These are phyloP conservation scores for Leptopilina boulardi DNA, from an alignment of 1,140 invertebrate species.

Conservation along the genomic window DNA sequence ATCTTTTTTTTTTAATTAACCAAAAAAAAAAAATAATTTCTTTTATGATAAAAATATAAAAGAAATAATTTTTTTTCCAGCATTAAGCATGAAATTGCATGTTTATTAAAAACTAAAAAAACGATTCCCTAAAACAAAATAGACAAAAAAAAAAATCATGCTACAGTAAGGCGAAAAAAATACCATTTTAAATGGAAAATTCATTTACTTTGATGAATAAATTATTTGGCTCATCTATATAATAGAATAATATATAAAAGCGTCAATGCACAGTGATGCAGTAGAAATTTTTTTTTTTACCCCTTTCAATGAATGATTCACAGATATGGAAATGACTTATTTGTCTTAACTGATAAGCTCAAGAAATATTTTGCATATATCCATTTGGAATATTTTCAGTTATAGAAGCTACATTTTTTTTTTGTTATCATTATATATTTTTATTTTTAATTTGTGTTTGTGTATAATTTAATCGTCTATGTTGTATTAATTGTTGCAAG, in stretches of 20 bases:
- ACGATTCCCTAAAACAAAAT: slow-evolving; percentile 22
- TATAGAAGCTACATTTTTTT: not conserved
- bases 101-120: not conserved
- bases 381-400: not conserved
- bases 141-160: slow-evolving; percentile 15
- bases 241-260: too few species aligned
- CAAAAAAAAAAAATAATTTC: not conserved
- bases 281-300: not conserved
- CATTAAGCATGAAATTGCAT: slow-evolving; percentile 24
- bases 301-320: not conserved
- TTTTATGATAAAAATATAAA: not conserved
- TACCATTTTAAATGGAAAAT: not conserved
- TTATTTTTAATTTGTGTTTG: not conserved
- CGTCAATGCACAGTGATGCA: not conserved
- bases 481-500: not conserved
- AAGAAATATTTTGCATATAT: slow-evolving; percentile 1
- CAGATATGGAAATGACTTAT: not conserved
- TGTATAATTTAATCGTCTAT: not conserved
- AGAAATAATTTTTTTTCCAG: too few species aligned
- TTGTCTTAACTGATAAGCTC: not conserved
- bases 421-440: not conserved
- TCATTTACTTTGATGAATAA: not conserved
- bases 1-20: not conserved
- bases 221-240: not conserved
- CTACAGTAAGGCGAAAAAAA: slow-evolving; percentile 1